A percentile compares a stretch with the other conserved stretches of the same genome.
Conservation (phyloP, 2,888 invertebrate species). For the Cepaea hortensis region DNA sequence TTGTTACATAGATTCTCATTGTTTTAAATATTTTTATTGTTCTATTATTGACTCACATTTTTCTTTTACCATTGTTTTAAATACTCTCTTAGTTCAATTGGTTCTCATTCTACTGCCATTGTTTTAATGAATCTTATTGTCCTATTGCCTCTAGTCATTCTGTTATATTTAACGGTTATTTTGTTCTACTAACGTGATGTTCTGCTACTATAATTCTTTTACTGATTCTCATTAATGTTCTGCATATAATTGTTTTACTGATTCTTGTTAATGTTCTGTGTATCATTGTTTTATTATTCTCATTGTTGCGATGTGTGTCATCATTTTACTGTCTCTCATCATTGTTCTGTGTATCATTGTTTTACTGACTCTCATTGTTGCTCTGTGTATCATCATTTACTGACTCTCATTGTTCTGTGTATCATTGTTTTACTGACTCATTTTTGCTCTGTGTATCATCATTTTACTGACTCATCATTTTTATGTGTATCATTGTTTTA, state of each 20-base stretch:
- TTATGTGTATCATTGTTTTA: neutral
- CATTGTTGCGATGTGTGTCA: no score
- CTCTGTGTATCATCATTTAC: no score
- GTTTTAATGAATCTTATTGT: neutral
- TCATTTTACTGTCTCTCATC: neutral
- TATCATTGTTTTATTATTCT: no score
- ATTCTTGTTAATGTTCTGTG: neutral
- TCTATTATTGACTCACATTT: no score
- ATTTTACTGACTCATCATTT: neutral
- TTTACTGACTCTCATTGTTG: neutral
- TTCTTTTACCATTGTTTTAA: neutral
- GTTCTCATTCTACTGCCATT: neutral
- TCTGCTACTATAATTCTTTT: neutral
- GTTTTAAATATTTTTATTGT: no score
- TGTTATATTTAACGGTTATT: no score
- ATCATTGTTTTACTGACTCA: neutral
- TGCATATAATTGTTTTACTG: neutral
- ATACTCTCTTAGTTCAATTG: neutral
- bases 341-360: neutral
- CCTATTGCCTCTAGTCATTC: neutral
- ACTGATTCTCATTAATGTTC: neutral
- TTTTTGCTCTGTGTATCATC: neutral
- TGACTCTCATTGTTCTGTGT: no score
- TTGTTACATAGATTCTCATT: no score
- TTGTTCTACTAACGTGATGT: no score